Conservation (phyloP, 2,113 vertebrate genomes). For the Hymenochirus boettgeri region DNA sequence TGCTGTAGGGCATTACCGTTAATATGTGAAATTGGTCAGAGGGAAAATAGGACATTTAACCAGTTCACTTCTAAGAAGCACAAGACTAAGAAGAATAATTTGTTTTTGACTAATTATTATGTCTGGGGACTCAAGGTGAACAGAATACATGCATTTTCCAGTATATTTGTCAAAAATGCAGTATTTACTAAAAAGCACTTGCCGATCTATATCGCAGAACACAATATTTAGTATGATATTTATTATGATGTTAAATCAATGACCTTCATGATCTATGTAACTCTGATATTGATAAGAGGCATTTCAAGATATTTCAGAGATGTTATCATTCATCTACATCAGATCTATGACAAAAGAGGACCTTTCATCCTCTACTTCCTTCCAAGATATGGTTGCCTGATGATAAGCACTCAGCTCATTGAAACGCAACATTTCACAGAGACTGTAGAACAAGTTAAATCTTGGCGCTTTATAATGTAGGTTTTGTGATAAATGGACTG, state of each 20-base stretch:
- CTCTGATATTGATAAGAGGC: neutral
- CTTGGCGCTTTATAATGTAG: slow-evolving; percentile 49
- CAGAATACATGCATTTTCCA: neutral
- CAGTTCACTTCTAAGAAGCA: neutral
- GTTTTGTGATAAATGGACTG: slow-evolving; percentile 56
- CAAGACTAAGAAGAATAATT: slow-evolving; percentile 2
- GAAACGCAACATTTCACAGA: slow-evolving; percentile 45
- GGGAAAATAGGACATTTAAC: slow-evolving; percentile 7
- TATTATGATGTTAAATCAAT: neutral
- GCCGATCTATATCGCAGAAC: no score
- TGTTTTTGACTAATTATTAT: neutral
- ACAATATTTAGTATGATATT: no score
- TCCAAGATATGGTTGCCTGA: slow-evolving; percentile 46
- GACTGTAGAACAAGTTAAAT: slow-evolving; percentile 45
- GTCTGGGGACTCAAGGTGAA: neutral
- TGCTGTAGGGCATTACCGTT: slow-evolving; percentile 4
- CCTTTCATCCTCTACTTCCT: slow-evolving; percentile 33
- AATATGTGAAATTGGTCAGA: slow-evolving; percentile 6
- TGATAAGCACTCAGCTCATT: slow-evolving; percentile 50
- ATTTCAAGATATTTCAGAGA: neutral
- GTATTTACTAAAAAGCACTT: neutral
- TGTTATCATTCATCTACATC: slow-evolving; percentile 35
- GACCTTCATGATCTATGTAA: neutral
- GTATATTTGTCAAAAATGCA: no score
- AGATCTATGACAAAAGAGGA: slow-evolving; percentile 47